Base-by-base conservation (phyloP, 2,888 invertebrate genomes). In the Chironomus riparius region DNA sequence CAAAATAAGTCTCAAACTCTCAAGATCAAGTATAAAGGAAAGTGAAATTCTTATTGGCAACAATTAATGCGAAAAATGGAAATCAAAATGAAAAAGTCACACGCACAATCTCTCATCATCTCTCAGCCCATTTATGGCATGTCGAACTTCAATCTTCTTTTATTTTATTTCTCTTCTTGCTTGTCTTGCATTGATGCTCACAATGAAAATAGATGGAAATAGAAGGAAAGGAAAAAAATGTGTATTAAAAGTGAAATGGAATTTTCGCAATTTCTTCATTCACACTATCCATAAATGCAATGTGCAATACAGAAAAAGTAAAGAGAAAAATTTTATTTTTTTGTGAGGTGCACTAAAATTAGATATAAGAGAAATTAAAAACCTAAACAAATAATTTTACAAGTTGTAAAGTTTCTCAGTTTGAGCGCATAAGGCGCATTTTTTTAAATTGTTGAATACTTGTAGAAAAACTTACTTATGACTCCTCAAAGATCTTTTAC, bases 41-140 rank as follows among this genome's bases (percentile, higher is more conserved):
- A 70, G 70, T 70, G 70, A 70, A 70, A 70, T 70, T 70, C 70
- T 70, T 48, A 70, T 12, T 12, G 12, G 18, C 15, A 15, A 38
- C 28, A 28, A 38, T 68, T 15, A 28, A 65, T 65, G 65, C 21
- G 21, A 70, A 65, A 13, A 13, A 50, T n/a, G 24, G 48, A 70
- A 48, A 38, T 10, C 18, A 65, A 13, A 13, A 50, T n/a, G 24
- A 18, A 70, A 70, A 70, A 70, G 48, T 70, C 70, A 47, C 70
- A 70, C 70, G 70, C 70, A 70, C 56, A 56, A 56, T 56, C 18
- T 56, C 56, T 56, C 56, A 56, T 15, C n/a, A 15, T 56, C 56
- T 15, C 18, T 56, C 56, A 50, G n/a, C 38, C 56, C 56, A 56
- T 70, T 48, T 50, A 21, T 48, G 24, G 50, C 48, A 48, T 47